These are phyloP conservation scores for Periophthalmus modestus DNA, from an alignment of 2,113 vertebrate genomes.

Conservation along the genomic window DNA sequence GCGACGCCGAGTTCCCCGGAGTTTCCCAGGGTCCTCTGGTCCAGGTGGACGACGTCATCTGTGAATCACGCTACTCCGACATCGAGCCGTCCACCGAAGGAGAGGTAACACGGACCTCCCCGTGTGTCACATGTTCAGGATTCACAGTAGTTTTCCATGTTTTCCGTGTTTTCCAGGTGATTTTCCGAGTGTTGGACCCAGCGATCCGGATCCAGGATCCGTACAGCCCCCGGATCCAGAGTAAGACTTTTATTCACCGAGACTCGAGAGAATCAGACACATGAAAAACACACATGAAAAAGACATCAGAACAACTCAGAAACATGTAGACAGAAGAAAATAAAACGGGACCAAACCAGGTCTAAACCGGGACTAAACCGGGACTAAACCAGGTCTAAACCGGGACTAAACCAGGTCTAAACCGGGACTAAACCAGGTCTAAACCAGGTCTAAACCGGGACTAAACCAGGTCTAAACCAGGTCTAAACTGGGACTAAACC, in stretches of 20 bases:
- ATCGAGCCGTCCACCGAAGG: slow-evolving; percentile 96
- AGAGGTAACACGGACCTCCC: slow-evolving; percentile 80
- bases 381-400: too few species aligned
- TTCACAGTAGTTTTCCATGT: too few species aligned
- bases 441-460: too few species aligned
- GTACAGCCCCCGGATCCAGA: slow-evolving; percentile 92
- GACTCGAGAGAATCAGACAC: too few species aligned
- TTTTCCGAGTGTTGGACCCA: slow-evolving; percentile 95
- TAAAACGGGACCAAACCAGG: background rate
- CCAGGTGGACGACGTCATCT: slow-evolving; percentile 86
- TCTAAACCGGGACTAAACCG: too few species aligned
- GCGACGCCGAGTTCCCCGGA: slow-evolving; percentile 77
- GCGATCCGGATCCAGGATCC: slow-evolving; percentile 91
- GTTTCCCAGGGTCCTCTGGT: slow-evolving; percentile 78
- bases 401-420: background rate
- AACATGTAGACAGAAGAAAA: too few species aligned
- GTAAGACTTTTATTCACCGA: slow-evolving; percentile 72
- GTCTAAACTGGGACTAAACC: too few species aligned
- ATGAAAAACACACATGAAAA: too few species aligned
- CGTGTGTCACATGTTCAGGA: too few species aligned
- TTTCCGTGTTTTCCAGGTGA: slow-evolving; percentile 79
- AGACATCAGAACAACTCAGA: too few species aligned
- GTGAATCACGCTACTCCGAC: slow-evolving; percentile 96
- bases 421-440: background rate
- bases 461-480: too few species aligned